These are phyloP conservation scores for Entomyzon cyanotis DNA, from an alignment of 2,113 vertebrate species.

Conservation along the genomic window DNA sequence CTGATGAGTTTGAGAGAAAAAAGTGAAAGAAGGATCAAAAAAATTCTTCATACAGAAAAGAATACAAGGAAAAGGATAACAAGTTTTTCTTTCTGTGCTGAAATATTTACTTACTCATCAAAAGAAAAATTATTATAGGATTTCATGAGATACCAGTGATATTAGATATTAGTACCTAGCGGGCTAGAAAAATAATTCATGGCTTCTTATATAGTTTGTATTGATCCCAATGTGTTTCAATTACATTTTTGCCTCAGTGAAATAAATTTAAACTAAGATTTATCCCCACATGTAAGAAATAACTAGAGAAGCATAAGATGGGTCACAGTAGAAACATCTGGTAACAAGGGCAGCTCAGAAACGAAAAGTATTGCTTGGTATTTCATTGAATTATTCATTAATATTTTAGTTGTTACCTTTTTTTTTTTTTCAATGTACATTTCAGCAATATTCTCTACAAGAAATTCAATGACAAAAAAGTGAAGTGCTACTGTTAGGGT, in stretches of 20 bases:
- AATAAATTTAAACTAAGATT: conserved; percentile 61
- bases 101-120: conserved; percentile 8
- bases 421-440: neutral
- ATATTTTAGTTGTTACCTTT: neutral
- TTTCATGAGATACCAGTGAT: neutral
- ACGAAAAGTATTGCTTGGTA: conserved; percentile 8
- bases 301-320: neutral
- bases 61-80: neutral
- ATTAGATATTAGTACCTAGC: conserved; percentile 34
- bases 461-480: neutral
- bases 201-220: conserved; percentile 26
- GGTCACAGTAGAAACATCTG: neutral
- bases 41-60: neutral
- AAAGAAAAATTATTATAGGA: conserved; percentile 41
- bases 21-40: conserved; percentile 25
- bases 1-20: neutral
- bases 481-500: neutral
- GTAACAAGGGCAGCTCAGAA: neutral
- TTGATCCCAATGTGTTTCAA: conserved; percentile 44
- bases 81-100: neutral
- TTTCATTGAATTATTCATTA: conserved; percentile 19
- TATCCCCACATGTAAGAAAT: conserved; percentile 11
- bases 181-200: conserved; percentile 38
- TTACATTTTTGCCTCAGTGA: conserved; percentile 33
- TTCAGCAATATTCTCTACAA: neutral